Percentiles rank a stretch among this genome's conserved stretches.
phyloP scores from a whole-genome alignment of 1,140 invertebrate genomes.

The Nephotettix cincticeps region DNA sequence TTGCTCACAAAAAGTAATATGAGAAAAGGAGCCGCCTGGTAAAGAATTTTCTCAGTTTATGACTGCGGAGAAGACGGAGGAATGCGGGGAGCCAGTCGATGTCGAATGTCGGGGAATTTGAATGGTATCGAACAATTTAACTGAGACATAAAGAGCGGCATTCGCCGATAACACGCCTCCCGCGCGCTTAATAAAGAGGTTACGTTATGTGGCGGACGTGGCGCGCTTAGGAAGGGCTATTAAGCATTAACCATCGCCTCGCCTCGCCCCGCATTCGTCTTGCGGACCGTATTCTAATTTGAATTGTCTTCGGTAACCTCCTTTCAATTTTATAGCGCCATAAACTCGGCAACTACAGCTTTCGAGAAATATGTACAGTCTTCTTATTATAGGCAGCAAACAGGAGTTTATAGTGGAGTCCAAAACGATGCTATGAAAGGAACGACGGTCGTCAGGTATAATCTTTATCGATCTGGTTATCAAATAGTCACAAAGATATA shows the following conservation, averaged over 20 bases:
- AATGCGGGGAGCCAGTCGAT: no score
- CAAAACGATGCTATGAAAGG: no score
- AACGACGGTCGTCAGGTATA: no score
- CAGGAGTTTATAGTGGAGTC: neutral
- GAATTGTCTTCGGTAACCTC: neutral
- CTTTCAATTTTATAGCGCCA: neutral
- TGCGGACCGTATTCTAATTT: neutral
- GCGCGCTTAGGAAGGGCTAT: neutral
- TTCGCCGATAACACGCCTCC: neutral
- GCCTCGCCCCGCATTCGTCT: neutral
- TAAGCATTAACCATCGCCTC: neutral
- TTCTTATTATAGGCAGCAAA: slow-evolving; percentile 1
- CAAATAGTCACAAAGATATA: no score
- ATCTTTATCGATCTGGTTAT: no score
- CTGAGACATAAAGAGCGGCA: slow-evolving; percentile 1
- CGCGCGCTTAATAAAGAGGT: neutral
- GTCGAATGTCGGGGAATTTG: no score
- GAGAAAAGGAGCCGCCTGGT: no score
- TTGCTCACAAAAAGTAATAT: no score
- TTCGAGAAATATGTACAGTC: neutral
- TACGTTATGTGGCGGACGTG: neutral
- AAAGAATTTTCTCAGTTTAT: no score
- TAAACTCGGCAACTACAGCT: neutral
- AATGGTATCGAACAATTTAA: neutral
- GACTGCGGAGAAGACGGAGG: no score